Percentiles rank a stretch among this genome's conserved stretches.
phyloP scores from a whole-genome alignment of 2,888 invertebrate genomes.

The Nesidiocoris tenuis region DNA sequence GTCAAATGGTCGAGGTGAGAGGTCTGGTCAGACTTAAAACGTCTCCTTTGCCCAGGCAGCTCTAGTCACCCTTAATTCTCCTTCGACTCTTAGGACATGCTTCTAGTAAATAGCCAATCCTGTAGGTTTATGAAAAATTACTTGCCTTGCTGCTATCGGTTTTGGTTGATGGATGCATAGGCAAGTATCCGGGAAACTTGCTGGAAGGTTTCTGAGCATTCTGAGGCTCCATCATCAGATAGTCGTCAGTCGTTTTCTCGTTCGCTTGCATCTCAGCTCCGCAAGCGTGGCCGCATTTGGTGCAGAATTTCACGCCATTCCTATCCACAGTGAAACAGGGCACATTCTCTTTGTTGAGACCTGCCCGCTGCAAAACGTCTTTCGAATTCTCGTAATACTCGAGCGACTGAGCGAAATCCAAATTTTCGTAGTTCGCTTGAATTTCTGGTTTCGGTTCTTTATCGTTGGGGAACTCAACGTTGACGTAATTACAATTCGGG shows the following conservation, averaged over 20 bases:
- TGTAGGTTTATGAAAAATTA: too few species aligned
- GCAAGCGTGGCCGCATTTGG: slow-evolving; percentile 50
- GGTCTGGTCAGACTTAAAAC: too few species aligned
- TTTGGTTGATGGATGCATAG: slow-evolving; percentile 48
- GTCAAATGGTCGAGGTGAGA: too few species aligned
- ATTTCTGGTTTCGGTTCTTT: slow-evolving; percentile 26
- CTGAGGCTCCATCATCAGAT: slow-evolving; percentile 68
- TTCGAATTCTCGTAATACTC: slow-evolving; percentile 77
- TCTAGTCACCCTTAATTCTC: too few species aligned
- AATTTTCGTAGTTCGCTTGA: slow-evolving; percentile 54
- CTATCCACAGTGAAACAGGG: slow-evolving; percentile 50
- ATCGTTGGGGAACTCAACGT: slow-evolving; percentile 43
- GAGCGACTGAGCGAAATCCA: slow-evolving; percentile 74
- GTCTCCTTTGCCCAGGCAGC: too few species aligned
- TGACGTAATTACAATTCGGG: slow-evolving; percentile 44
- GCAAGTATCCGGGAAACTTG: slow-evolving; percentile 58
- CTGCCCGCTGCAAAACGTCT: slow-evolving; percentile 63
- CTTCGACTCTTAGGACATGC: too few species aligned
- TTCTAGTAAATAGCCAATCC: too few species aligned
- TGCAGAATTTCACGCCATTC: slow-evolving; percentile 49
- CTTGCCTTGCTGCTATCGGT: slow-evolving; percentile 33
- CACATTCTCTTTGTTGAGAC: slow-evolving; percentile 53
- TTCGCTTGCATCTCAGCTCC: slow-evolving; percentile 25
- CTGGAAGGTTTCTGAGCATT: slow-evolving; percentile 48
- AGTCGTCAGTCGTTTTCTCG: slow-evolving; percentile 57